phyloP scores from a whole-genome alignment of 2,113 vertebrate genomes.

The Hyaena hyaena region DNA sequence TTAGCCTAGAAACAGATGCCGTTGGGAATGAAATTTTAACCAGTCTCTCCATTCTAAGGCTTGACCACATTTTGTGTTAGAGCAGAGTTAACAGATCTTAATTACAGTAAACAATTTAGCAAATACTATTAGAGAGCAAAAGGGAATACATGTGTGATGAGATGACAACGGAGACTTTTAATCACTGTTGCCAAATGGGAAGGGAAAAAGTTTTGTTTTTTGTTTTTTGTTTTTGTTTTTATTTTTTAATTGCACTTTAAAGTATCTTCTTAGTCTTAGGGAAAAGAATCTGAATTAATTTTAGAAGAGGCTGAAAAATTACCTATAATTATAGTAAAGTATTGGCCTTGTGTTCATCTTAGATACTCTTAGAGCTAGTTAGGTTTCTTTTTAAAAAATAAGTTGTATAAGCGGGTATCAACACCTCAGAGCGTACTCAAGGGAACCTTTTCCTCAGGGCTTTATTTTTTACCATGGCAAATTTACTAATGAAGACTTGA shows the following conservation, averaged over 20 bases:
- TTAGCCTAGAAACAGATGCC: background rate
- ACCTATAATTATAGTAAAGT: background rate
- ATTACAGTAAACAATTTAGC: conserved; percentile 77
- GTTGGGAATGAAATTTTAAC: background rate
- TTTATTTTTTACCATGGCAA: conserved; percentile 95
- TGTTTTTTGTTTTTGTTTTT: too few relatives aligned
- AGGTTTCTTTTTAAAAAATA: conserved; percentile 1
- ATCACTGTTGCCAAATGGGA: conserved; percentile 49
- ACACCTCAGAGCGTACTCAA: conserved; percentile 72
- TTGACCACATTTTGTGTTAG: background rate
- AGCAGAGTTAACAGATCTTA: conserved; percentile 73
- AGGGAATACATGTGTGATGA: conserved; percentile 54
- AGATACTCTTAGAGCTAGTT: background rate
- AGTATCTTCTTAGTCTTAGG: conserved; percentile 38
- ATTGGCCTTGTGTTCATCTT: background rate
- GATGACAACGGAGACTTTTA: background rate
- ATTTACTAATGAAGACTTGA: conserved; percentile 95
- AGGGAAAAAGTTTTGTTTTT: background rate
- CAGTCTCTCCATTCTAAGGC: background rate
- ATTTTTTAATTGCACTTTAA: background rate
- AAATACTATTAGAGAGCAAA: conserved; percentile 68
- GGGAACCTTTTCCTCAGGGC: conserved; percentile 94
- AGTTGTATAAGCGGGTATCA: background rate
- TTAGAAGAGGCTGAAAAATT: background rate
- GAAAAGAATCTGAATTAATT: background rate